phyloP scores from a whole-genome alignment of 2,888 invertebrate species.

The Agelastica alni region DNA sequence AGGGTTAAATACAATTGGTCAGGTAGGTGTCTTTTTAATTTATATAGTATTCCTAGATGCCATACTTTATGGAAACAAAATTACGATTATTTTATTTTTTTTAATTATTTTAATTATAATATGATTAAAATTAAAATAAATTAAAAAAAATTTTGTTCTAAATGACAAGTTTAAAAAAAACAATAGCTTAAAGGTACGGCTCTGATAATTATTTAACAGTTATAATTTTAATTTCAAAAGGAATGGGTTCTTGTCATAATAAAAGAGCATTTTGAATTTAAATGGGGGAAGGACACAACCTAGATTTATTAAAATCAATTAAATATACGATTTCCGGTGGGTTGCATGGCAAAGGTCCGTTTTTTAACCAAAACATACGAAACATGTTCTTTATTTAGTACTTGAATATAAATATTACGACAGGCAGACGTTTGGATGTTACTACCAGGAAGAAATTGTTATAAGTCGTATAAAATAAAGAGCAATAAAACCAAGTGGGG shows the following conservation, averaged over 20 bases:
- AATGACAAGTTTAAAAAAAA: no score
- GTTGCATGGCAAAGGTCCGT: not conserved
- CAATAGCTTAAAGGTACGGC: not conserved
- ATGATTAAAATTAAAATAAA: no score
- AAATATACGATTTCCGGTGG: constrained; percentile 1
- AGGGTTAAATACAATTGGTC: no score
- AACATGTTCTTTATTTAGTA: constrained; percentile 3
- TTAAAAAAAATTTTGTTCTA: no score
- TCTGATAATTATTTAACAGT: not conserved
- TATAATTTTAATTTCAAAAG: not conserved
- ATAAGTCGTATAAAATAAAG: no score
- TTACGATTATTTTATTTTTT: no score
- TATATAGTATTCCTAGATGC: no score
- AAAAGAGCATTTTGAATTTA: not conserved
- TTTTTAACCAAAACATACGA: constrained; percentile 7
- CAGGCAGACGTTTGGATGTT: not conserved
- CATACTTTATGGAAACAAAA: no score
- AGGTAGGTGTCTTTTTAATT: no score
- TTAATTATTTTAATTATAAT: no score
- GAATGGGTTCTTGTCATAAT: not conserved
- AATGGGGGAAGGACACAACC: constrained; percentile 2
- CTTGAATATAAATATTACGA: not conserved
- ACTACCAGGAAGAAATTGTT: constrained; percentile 2
- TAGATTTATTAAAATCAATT: constrained; percentile 8
- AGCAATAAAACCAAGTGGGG: no score